phyloP scores from a whole-genome alignment of 2,113 vertebrate species.

The Synchiropus splendidus region DNA sequence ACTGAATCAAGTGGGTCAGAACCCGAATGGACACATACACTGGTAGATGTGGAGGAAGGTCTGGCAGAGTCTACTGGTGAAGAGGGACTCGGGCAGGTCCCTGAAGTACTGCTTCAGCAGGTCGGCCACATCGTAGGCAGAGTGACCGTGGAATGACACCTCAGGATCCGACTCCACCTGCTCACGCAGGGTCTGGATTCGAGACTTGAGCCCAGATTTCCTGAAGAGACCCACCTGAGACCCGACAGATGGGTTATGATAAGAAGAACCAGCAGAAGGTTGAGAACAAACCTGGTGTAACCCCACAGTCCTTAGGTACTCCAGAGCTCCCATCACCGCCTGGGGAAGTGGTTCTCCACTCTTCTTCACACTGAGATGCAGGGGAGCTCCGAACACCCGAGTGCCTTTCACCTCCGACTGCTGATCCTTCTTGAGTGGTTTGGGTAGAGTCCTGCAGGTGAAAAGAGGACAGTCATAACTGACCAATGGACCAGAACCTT shows the following conservation, averaged over 20 bases:
- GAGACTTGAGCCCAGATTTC: conserved; percentile 81
- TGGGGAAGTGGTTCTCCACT: conserved; percentile 72
- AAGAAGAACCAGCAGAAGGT: not conserved
- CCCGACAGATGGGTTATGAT: not conserved
- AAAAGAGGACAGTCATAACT: no score
- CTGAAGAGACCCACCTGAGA: conserved; percentile 79
- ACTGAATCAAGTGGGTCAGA: no score
- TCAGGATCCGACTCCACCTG: conserved; percentile 72
- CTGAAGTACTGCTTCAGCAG: conserved; percentile 89
- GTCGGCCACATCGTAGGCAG: conserved; percentile 82
- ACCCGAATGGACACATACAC: conserved; percentile 65
- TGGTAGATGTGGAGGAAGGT: conserved; percentile 85
- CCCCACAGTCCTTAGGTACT: conserved; percentile 70
- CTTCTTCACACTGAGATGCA: conserved; percentile 70
- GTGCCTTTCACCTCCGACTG: conserved; percentile 66
- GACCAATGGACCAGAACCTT: no score
- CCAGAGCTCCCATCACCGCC: conserved; percentile 74
- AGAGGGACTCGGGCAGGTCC: conserved; percentile 81
- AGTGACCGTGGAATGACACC: conserved; percentile 71
- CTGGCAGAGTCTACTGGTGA: conserved; percentile 76
- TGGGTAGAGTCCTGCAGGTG: conserved; percentile 72
- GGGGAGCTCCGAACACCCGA: conserved; percentile 76
- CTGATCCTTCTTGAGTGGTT: conserved; percentile 68
- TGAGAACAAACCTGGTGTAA: conserved; percentile 67
- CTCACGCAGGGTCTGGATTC: conserved; percentile 76